phyloP scores from a whole-genome alignment of 2,888 invertebrate species.

The Macrosoma leucophasiata region DNA sequence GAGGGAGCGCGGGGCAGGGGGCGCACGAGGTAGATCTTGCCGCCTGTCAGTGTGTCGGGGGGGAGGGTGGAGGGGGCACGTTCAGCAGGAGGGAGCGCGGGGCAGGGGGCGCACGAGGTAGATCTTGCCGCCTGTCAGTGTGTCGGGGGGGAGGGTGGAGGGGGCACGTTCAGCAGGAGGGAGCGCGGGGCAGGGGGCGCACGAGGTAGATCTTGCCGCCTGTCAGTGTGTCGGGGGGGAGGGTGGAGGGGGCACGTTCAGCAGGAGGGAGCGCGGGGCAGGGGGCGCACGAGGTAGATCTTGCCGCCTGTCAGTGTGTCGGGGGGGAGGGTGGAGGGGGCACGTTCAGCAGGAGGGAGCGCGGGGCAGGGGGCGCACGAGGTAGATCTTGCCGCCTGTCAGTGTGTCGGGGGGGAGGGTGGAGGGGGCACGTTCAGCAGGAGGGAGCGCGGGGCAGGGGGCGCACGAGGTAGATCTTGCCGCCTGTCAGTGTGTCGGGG shows the following conservation, averaged over 20 bases:
- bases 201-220: no score
- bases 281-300: conserved; percentile 95
- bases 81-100: conserved; percentile 45
- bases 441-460: conserved; percentile 81
- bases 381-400: no score
- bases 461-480: conserved; percentile 95
- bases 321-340: no score
- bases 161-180: no score
- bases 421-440: conserved; percentile 41
- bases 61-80: conserved; percentile 30
- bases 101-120: conserved; percentile 97
- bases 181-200: no score
- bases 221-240: conserved; percentile 9
- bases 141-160: no score
- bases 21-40: no score
- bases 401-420: conserved; percentile 8
- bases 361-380: no score
- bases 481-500: conserved; percentile 7
- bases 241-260: conserved; percentile 38
- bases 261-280: conserved; percentile 75
- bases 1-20: no score
- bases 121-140: conserved; percentile 98
- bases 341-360: no score
- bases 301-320: no score
- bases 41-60: conserved; percentile 7